Percentiles rank a stretch among this genome's conserved stretches.
Conservation (phyloP, 2,113 vertebrate species). For the Thamnophis sirtalis region DNA sequence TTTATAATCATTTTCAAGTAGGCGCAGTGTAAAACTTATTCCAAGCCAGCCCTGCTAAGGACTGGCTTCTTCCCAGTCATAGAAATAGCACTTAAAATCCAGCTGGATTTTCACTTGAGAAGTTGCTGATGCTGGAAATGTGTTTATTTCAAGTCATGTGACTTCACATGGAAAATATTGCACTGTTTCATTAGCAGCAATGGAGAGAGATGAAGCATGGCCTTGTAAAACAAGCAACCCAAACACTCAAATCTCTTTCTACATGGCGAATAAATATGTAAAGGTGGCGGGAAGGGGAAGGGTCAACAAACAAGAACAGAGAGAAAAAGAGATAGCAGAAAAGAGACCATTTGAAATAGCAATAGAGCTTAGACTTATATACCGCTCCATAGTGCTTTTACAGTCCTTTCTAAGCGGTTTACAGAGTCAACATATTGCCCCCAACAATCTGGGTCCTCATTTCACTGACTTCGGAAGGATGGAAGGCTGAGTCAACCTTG, state of each 20-base stretch:
- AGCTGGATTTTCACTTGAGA: constrained; percentile 65
- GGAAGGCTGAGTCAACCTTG: too few relatives aligned
- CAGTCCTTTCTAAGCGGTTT: too few relatives aligned
- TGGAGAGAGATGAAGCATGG: constrained; percentile 57
- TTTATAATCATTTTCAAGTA: constrained; percentile 61
- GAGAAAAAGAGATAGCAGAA: constrained; percentile 28
- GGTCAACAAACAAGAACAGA: constrained; percentile 14
- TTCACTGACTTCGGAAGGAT: too few relatives aligned
- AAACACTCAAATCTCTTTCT: constrained; percentile 44
- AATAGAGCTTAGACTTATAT: too few relatives aligned
- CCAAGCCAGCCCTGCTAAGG: constrained; percentile 52
- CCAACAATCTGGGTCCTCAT: too few relatives aligned
- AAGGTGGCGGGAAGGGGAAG: constrained; percentile 9
- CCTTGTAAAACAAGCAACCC: constrained; percentile 60
- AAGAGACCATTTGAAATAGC: constrained; percentile 17
- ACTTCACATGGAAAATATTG: constrained; percentile 70
- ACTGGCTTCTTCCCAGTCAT: constrained; percentile 55
- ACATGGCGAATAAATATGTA: constrained; percentile 27
- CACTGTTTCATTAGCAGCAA: constrained; percentile 61
- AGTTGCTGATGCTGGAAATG: constrained; percentile 65
- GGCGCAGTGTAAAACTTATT: constrained; percentile 51
- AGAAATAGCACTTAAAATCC: constrained; percentile 57
- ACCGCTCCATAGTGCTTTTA: too few relatives aligned
- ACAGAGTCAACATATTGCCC: too few relatives aligned
- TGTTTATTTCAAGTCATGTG: constrained; percentile 61